Percentiles rank a stretch among this genome's conserved stretches.
These are phyloP conservation scores for Cardinalis cardinalis DNA, from an alignment of 2,113 vertebrate species.

Conservation along the genomic window DNA sequence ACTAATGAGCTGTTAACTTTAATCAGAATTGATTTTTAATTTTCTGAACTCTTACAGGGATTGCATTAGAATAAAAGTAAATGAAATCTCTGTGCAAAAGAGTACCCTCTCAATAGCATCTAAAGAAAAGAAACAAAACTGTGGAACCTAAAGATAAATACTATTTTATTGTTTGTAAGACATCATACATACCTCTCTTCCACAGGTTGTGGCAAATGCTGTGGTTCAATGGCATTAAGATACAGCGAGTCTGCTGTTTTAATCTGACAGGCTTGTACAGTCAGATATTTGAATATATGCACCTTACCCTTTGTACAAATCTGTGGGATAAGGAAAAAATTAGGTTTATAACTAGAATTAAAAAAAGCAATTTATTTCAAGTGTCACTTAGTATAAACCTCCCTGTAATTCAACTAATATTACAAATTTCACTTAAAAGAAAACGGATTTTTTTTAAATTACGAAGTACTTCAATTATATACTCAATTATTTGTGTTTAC, in stretches of 20 bases:
- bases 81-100: not conserved
- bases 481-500: not conserved
- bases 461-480: not conserved
- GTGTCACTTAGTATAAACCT: not conserved
- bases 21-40: not conserved
- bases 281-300: constrained; percentile 96
- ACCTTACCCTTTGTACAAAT: constrained; percentile 94
- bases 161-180: not conserved
- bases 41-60: not conserved
- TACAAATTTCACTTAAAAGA: fast-evolving
- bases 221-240: constrained; percentile 84
- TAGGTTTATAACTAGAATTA: not conserved
- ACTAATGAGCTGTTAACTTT: not conserved
- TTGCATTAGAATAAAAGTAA: not conserved
- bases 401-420: not conserved
- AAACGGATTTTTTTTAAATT: not conserved
- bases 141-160: not conserved
- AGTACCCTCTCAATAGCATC: not conserved
- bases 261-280: constrained; percentile 89
- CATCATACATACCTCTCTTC: constrained; percentile 78
- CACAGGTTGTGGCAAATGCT: constrained; percentile 79
- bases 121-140: not conserved
- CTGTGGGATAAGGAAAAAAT: constrained; percentile 58
- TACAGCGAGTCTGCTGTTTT: constrained; percentile 87
- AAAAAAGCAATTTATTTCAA: not conserved